Conservation (phyloP, 2,888 invertebrate species). For the Xestoiulus laeticollis region DNA sequence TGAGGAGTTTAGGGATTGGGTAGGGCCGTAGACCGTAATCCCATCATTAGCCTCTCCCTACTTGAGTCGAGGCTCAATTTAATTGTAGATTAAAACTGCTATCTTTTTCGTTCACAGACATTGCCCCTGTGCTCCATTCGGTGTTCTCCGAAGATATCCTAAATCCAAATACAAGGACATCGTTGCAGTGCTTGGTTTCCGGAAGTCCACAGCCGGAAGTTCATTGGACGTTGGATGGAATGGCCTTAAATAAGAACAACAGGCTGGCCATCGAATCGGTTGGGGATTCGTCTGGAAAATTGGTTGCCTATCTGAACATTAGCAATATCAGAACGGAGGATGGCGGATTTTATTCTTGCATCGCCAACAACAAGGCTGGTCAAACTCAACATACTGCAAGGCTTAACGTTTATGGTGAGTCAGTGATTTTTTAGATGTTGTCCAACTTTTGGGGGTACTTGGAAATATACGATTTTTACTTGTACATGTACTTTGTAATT, state of each 20-base stretch:
- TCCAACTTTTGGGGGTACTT: no score
- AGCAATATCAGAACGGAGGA: constrained; percentile 60
- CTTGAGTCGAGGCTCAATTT: neutral
- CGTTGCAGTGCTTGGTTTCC: constrained; percentile 72
- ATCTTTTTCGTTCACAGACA: constrained; percentile 68
- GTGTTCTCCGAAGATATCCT: constrained; percentile 81
- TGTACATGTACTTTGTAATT: no score
- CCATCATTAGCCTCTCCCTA: no score
- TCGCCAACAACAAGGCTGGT: constrained; percentile 63
- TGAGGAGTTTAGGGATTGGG: neutral
- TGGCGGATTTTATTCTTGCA: constrained; percentile 63
- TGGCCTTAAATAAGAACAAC: constrained; percentile 63
- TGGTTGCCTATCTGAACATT: constrained; percentile 61
- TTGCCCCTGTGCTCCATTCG: constrained; percentile 77
- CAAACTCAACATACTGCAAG: constrained; percentile 59
- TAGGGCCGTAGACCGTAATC: no score
- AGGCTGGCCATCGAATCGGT: constrained; percentile 64
- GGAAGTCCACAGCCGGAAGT: constrained; percentile 63
- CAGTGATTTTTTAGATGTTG: neutral
- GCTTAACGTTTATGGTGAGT: constrained; percentile 62
- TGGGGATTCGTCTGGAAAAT: constrained; percentile 59
- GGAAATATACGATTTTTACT: no score
- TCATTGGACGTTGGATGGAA: constrained; percentile 60
- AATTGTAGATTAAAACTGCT: neutral
- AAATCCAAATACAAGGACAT: constrained; percentile 79